Evolutionary conservation across 1,140 invertebrate genomes (phyloP).

Genomic region (Samia ricini): DNA sequence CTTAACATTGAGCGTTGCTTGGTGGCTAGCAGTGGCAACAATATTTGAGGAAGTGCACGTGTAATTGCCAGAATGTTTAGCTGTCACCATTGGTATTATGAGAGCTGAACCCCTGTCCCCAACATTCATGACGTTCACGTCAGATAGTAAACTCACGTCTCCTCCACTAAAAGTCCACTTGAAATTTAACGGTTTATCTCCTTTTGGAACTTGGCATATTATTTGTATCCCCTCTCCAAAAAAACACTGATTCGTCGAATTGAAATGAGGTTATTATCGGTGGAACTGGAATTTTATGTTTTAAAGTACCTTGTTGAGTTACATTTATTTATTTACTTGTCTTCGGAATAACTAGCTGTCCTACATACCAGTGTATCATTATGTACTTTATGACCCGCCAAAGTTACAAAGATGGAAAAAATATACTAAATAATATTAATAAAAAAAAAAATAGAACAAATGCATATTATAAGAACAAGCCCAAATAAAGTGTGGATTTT

Average conservation of each 20-base stretch:
- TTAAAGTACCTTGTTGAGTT: background rate
- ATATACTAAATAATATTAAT: constrained; percentile 29
- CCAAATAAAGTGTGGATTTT: background rate
- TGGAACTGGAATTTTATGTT: constrained; percentile 61
- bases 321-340: constrained; percentile 13
- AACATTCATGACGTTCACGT: constrained; percentile 79
- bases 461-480: constrained; percentile 25
- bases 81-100: constrained; percentile 79
- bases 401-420: constrained; percentile 55
- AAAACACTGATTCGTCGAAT: constrained; percentile 73
- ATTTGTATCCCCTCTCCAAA: constrained; percentile 84
- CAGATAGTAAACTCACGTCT: constrained; percentile 72
- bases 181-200: constrained; percentile 83
- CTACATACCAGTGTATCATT: background rate
- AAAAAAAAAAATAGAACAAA: constrained; percentile 39
- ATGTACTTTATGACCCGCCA: constrained; percentile 58
- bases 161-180: constrained; percentile 80
- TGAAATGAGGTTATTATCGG: constrained; percentile 70
- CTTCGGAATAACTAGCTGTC: background rate
- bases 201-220: constrained; percentile 84
- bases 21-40: constrained; percentile 84
- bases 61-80: constrained; percentile 87
- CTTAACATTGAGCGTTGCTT: constrained; percentile 80
- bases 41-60: constrained; percentile 87
- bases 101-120: constrained; percentile 77